Percentiles rank a stretch among this genome's conserved stretches.
These are phyloP conservation scores for Lophotriccus pileatus DNA, from an alignment of 2,797 vertebrate species.

Conservation along the genomic window DNA sequence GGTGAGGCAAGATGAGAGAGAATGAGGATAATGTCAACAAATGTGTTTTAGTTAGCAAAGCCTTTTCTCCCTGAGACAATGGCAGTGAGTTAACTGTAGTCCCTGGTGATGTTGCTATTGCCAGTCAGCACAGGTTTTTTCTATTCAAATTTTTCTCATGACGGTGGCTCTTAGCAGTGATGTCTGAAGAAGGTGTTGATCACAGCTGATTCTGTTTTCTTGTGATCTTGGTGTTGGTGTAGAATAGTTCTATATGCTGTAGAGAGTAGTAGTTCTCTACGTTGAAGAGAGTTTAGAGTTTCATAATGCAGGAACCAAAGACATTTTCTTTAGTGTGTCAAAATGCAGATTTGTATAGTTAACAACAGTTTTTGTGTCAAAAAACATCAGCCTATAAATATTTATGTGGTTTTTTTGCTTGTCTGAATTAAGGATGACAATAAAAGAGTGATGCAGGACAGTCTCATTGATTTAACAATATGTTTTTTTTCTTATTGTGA, in stretches of 20 bases:
- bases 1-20: not conserved
- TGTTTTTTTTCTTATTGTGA: not conserved
- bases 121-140: not conserved
- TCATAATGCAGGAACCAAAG: not conserved
- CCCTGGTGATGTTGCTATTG: not conserved
- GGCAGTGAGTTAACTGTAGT: not conserved
- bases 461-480: not conserved
- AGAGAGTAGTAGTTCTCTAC: not conserved
- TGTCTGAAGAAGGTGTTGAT: not conserved
- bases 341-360: not conserved
- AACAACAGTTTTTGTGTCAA: not conserved
- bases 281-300: not conserved
- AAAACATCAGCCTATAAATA: not conserved
- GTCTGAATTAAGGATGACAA: not conserved
- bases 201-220: not conserved
- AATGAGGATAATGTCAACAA: not conserved
- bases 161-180: not conserved
- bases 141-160: not conserved
- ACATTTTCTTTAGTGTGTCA: not conserved
- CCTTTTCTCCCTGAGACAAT: not conserved
- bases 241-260: not conserved
- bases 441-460: not conserved
- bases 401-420: not conserved
- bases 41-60: not conserved
- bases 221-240: not conserved